phyloP scores from a whole-genome alignment of 2,888 invertebrate genomes.

The Ganaspis brasiliensis region DNA sequence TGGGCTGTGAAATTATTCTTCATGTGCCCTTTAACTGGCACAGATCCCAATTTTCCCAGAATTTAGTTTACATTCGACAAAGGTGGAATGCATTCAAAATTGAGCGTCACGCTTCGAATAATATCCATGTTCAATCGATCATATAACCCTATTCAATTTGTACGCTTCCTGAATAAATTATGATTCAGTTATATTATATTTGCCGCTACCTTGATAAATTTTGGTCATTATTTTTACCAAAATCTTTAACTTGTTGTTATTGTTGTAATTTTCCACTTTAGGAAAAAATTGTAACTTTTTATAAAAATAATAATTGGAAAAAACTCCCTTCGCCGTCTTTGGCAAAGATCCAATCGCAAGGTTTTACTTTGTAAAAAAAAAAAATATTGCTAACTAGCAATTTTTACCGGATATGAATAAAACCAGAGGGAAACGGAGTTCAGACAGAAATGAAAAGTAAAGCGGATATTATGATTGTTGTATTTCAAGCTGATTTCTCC shows the following conservation, averaged over 20 bases:
- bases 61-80: conserved; percentile 68
- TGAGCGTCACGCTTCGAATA: conserved; percentile 11
- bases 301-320: too few relatives aligned
- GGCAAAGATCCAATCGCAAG: background rate
- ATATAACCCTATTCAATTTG: conserved; percentile 31
- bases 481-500: conserved; percentile 1
- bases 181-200: conserved; percentile 4
- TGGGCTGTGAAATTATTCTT: conserved; percentile 64
- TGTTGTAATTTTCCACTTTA: too few relatives aligned
- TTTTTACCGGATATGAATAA: too few relatives aligned
- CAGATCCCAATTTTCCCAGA: conserved; percentile 72
- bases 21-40: conserved; percentile 63
- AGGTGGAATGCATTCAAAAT: conserved; percentile 25
- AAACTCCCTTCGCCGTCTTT: too few relatives aligned
- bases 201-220: background rate
- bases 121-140: conserved; percentile 37
- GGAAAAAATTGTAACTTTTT: too few relatives aligned
- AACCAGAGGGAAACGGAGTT: background rate
- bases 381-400: background rate
- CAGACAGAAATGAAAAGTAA: background rate
- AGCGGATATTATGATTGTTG: background rate
- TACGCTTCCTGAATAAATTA: conserved; percentile 29
- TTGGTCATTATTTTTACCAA: background rate
- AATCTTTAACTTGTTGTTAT: too few relatives aligned
- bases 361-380: background rate